Evolutionary conservation across 92 coral and sea anemone genomes (phyloP).

Genomic region (Epizoanthus ramosus): DNA sequence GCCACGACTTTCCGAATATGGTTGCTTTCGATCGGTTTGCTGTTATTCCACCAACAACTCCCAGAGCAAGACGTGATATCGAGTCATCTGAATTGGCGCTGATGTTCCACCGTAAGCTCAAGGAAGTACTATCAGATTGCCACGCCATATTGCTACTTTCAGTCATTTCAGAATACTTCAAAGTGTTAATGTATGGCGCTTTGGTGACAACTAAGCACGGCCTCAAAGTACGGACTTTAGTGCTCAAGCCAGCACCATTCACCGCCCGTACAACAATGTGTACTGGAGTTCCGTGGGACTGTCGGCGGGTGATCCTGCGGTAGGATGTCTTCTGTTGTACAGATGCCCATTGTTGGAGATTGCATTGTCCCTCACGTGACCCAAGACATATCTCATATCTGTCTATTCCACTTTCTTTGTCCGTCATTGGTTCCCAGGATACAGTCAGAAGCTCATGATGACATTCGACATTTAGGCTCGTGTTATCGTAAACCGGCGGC

Average conservation of each 20-base stretch:
- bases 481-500: slow-evolving; percentile 65
- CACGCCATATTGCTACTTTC: neutral
- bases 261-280: slow-evolving; percentile 72
- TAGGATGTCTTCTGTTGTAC: slow-evolving; percentile 46
- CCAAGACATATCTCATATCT: slow-evolving; percentile 90
- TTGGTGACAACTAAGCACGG: slow-evolving; percentile 64
- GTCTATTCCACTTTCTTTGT: slow-evolving; percentile 71
- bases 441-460: slow-evolving; percentile 62
- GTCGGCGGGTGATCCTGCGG: slow-evolving; percentile 46
- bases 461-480: slow-evolving; percentile 54
- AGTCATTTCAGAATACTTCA: neutral
- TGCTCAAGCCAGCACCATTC: slow-evolving; percentile 71
- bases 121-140: slow-evolving; percentile 27
- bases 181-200: slow-evolving; percentile 47
- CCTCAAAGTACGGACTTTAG: slow-evolving; percentile 54
- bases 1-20: slow-evolving; percentile 16
- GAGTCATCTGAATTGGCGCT: neutral
- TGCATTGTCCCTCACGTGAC: slow-evolving; percentile 62
- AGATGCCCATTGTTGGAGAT: slow-evolving; percentile 58
- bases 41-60: slow-evolving; percentile 24
- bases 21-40: slow-evolving; percentile 2
- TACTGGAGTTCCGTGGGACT: slow-evolving; percentile 64
- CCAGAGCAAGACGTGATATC: slow-evolving; percentile 2
- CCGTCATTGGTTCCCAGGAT: slow-evolving; percentile 79
- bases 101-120: slow-evolving; percentile 18